Evolutionary conservation across 2,888 invertebrate species (phyloP).

Genomic region (Orthonevra nobilis): DNA sequence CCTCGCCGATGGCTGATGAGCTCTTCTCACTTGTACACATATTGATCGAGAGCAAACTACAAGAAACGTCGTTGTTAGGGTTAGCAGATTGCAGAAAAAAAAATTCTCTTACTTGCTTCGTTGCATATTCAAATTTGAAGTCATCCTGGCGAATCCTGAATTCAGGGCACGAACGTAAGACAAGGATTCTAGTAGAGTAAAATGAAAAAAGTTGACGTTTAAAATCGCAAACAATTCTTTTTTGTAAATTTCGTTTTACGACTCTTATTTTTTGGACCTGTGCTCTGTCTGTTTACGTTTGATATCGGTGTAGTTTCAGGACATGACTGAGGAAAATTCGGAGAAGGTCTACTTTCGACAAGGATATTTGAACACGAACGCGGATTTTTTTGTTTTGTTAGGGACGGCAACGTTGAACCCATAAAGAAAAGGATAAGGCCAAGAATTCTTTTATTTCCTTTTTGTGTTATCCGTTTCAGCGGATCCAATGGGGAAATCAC

Average conservation of each 20-base stretch:
- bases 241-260: conserved; percentile 44
- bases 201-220: conserved; percentile 6
- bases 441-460: not conserved
- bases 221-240: conserved; percentile 35
- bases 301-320: conserved; percentile 7
- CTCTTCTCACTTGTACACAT: not conserved
- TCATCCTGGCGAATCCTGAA: conserved; percentile 25
- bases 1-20: conserved; percentile 10
- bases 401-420: not conserved
- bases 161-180: conserved; percentile 48
- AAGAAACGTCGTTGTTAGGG: not conserved
- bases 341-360: conserved; percentile 43
- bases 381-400: conserved; percentile 30
- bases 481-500: conserved; percentile 1
- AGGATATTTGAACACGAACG: conserved; percentile 61
- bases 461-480: not conserved
- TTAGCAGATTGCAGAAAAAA: conserved; percentile 15
- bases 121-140: conserved; percentile 53
- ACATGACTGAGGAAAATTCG: not conserved
- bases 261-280: conserved; percentile 20
- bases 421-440: not conserved
- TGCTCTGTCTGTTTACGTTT: conserved; percentile 29
- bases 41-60: conserved; percentile 35
- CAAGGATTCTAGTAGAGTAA: too few species aligned
- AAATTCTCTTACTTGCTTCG: conserved; percentile 27